Evolutionary conservation across 53 echinoderm and acorn worm species (phyloP).

Genomic region (Glandiceps talaboti): DNA sequence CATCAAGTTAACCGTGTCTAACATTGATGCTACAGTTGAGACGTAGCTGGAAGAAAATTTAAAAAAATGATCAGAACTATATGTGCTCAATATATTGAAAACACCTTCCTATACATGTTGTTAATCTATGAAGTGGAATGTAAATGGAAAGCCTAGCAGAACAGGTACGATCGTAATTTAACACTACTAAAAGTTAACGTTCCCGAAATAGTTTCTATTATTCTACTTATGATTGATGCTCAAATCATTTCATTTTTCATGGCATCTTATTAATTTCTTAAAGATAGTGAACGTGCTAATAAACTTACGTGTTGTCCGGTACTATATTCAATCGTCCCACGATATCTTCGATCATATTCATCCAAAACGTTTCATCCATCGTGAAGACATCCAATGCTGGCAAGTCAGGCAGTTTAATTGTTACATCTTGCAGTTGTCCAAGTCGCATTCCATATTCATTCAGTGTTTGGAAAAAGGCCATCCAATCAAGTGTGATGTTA

Average conservation of each 20-base stretch:
- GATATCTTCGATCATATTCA: neutral
- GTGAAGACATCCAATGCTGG: neutral
- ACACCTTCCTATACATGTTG: no score
- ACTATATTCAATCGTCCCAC: neutral
- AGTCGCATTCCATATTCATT: neutral
- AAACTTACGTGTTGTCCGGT: neutral
- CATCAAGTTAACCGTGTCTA: neutral
- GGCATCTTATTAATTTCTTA: no score
- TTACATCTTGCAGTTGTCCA: neutral
- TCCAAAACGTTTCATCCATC: neutral
- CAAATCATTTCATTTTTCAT: no score
- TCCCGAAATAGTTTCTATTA: no score
- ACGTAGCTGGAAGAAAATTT: neutral
- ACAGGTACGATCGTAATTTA: no score
- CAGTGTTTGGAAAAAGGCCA: neutral
- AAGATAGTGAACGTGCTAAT: no score
- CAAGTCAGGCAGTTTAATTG: neutral
- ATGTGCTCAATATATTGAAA: no score
- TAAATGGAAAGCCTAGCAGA: no score
- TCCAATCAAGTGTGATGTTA: neutral
- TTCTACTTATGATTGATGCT: no score
- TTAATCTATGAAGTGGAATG: no score
- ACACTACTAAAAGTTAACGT: no score
- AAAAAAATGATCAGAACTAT: no score
- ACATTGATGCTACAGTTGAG: neutral